Evolutionary conservation across 1,140 invertebrate genomes (phyloP), one percentile per base, ranked within the genome.

Genomic region (Nasonia longicornis): DNA sequence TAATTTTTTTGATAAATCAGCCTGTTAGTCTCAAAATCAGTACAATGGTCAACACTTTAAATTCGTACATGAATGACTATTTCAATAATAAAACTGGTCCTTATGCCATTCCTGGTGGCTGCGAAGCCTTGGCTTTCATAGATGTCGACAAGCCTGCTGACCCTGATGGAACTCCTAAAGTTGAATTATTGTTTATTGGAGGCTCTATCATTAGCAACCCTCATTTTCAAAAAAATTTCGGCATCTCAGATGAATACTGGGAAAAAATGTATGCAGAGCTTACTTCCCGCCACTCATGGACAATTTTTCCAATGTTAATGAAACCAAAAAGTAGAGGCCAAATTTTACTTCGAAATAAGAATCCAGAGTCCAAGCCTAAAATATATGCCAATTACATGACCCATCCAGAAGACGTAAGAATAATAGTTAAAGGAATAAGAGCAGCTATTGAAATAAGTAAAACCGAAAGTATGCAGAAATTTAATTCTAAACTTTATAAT

Each of bases 351-450:
- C 91, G 92, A 79, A 93, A 92, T 81, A 93, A 88, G 0, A 14
- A 97, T 89, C 96, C 96, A 6, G 92, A 93, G 70, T 91, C 93
- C 12, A 94, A 96, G 86, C 97, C 97, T 0, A 89, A 93, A n/a
- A 94, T 98, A 22, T 93, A 95, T 85, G 94, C 97, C 1, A 96
- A 96, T 84, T 97, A 97, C 85, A 94, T 96, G 72, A 89, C 92
- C 31, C 89, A 94, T 88, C 87, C 92, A 2, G 92, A 94, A 35
- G 95, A 96, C 84, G 85, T 95, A 45, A 90, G 93, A 82, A 91
- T 94, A 22, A 90, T 95, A 0, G 91, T 94, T 6, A 89, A 92
- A 35, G 95, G 94, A 1, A 92, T 95, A 1, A 92, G 93, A 83
- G 88, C 91, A 12, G 91, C 93, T 0, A 88, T 95, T 35, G 87